phyloP scores from a whole-genome alignment of 2,888 invertebrate species.

The Steinernema scapterisci region DNA sequence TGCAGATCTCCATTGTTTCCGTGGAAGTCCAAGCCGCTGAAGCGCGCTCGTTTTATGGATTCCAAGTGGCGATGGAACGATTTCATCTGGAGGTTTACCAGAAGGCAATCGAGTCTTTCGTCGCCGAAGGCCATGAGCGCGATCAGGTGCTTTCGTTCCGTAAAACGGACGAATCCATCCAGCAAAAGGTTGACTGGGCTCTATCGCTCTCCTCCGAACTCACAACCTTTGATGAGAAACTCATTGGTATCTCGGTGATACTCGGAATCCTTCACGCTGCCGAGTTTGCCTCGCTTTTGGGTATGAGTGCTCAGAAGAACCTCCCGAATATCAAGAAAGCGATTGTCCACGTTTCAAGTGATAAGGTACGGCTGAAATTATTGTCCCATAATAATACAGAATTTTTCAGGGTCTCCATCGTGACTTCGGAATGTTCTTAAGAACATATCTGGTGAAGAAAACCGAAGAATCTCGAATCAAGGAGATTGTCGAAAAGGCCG shows the following conservation, averaged over 20 bases:
- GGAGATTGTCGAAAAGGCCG: conserved; percentile 15
- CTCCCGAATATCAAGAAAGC: conserved; percentile 23
- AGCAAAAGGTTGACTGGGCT: conserved; percentile 13
- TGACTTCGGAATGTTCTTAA: conserved; percentile 16
- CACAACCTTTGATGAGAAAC: not conserved
- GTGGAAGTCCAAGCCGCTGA: not conserved
- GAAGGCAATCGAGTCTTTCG: conserved; percentile 15
- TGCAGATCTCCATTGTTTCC: conserved; percentile 8
- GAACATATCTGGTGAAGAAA: not conserved
- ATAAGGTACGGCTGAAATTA: not conserved
- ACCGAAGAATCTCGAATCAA: conserved; percentile 2
- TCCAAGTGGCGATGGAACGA: conserved; percentile 17
- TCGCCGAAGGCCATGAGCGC: conserved; percentile 15
- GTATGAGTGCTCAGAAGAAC: not conserved
- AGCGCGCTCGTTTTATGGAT: conserved; percentile 12
- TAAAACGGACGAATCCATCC: not conserved
- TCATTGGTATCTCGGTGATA: conserved; percentile 11
- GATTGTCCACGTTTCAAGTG: not conserved
- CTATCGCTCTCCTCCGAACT: not conserved
- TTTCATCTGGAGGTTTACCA: conserved; percentile 20
- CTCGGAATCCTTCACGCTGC: conserved; percentile 17
- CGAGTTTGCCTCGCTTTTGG: conserved; percentile 7
- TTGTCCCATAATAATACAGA: not conserved
- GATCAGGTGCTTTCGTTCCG: not conserved
- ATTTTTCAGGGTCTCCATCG: conserved; percentile 6